Base-by-base conservation (phyloP, 2,113 vertebrate genomes). In the Centropus bengalensis region DNA sequence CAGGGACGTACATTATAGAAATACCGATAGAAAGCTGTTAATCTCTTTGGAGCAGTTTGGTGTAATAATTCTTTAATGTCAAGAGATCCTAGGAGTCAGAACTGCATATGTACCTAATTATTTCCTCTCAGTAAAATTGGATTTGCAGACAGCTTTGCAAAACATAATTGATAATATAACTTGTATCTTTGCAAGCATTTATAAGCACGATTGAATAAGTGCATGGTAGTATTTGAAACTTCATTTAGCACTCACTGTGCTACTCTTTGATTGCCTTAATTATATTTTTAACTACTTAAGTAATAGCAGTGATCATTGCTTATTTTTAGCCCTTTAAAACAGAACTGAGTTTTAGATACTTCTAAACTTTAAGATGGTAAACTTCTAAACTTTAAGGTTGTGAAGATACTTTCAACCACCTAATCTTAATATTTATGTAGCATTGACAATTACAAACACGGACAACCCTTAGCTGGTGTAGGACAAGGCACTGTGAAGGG, bases 261-360 rank as follows among this genome's bases (percentile, higher is more conserved):
- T 71, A 69, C 14, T 4, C 5, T 88, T 80, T 55, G 58, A 76
- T 87, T 88, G 30, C 30, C 63, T 88, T 77, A 63, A 84, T 75
- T 93, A 42, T 13, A 28, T 51, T 81, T 77, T 87, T 67, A 87
- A 47, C 85, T 76, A 49, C 47, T 14, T 49, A 69, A 52, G n/a
- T 76, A 82, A 16, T 54, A 87, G n/a, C 20, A 73, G 30, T 47
- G 19, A 30, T 16, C n/a, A 64, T 0, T 71, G 26, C 22, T 66
- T 73, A 77, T 69, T 82, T 95, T 86, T 93, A 91, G 51, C n/a
- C 30, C 23, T 73, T 89, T 76, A 54, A 86, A 45, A 28, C 14
- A 40, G 8, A 73, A 26, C 26, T 79, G 70, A 47, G 19, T 76
- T 91, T 88, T 64, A 88, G 44, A 52, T 44, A 56, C 15, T 69